A percentile compares a stretch with the other conserved stretches of the same genome.
Conservation (phyloP, 2,113 vertebrate genomes). For the Cariama cristata region DNA sequence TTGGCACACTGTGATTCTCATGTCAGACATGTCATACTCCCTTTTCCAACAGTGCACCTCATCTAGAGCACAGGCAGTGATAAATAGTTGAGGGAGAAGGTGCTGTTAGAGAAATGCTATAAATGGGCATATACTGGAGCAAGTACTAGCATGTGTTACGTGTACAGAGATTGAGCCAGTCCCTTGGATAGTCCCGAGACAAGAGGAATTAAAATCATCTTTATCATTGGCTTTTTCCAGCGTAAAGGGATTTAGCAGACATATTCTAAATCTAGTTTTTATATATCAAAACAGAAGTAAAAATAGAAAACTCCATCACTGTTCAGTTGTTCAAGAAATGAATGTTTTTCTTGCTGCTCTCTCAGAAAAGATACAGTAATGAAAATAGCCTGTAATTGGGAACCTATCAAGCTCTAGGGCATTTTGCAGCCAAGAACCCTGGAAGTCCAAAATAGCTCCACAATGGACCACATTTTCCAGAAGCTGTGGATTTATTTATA, state of each 20-base stretch:
- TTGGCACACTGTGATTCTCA: background rate
- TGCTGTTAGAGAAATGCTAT: background rate
- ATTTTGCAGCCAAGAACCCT: background rate
- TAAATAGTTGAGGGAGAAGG: background rate
- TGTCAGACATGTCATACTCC: background rate
- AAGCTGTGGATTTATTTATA: background rate
- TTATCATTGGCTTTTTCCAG: background rate
- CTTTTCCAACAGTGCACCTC: background rate
- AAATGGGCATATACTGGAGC: background rate
- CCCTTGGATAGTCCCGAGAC: background rate
- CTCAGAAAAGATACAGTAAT: background rate
- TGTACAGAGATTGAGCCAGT: background rate
- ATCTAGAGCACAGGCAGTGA: background rate
- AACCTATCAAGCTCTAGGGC: background rate
- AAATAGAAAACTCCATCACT: background rate
- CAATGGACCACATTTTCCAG: background rate
- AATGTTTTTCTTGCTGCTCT: background rate
- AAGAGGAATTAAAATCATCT: background rate
- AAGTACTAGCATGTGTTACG: background rate
- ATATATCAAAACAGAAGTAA: background rate
- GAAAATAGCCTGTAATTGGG: background rate
- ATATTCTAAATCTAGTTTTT: background rate
- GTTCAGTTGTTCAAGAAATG: background rate
- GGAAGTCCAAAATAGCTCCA: background rate
- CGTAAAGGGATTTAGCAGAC: background rate